Evolutionary conservation across 2,888 invertebrate genomes (phyloP).

Genomic region (Zeuzera pyrina): DNA sequence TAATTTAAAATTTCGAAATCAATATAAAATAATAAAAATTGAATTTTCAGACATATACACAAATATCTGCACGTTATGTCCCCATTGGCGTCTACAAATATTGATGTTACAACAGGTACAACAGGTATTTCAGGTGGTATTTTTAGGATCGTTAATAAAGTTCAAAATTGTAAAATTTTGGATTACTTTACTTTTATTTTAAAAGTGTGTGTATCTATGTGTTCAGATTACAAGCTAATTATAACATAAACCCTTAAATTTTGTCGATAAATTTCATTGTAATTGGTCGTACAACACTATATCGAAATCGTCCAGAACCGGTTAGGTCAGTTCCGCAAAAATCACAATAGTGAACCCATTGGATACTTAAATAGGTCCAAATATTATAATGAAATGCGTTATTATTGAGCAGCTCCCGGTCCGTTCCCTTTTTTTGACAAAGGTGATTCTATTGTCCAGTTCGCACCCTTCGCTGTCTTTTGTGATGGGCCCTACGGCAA

Average conservation of each 20-base stretch:
- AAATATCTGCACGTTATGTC: too few species aligned
- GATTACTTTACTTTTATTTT: too few species aligned
- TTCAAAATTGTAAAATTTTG: too few species aligned
- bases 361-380: slow-evolving; percentile 73
- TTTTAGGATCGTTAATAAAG: too few species aligned
- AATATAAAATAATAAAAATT: too few species aligned
- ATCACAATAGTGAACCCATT: slow-evolving; percentile 60
- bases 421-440: slow-evolving; percentile 29
- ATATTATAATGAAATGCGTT: slow-evolving; percentile 61
- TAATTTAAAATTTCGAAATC: too few species aligned
- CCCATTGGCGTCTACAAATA: too few species aligned
- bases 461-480: slow-evolving; percentile 52
- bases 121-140: too few species aligned
- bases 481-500: slow-evolving; percentile 44
- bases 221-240: background rate
- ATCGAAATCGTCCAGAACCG: slow-evolving; percentile 46
- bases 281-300: slow-evolving; percentile 1
- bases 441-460: slow-evolving; percentile 60
- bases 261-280: too few species aligned
- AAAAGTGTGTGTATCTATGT: too few species aligned
- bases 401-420: slow-evolving; percentile 45
- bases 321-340: slow-evolving; percentile 66
- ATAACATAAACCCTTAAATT: background rate
- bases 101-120: too few species aligned
- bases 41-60: too few species aligned